phyloP scores from a whole-genome alignment of 2,797 vertebrate genomes.

The Podarcis siculus region DNA sequence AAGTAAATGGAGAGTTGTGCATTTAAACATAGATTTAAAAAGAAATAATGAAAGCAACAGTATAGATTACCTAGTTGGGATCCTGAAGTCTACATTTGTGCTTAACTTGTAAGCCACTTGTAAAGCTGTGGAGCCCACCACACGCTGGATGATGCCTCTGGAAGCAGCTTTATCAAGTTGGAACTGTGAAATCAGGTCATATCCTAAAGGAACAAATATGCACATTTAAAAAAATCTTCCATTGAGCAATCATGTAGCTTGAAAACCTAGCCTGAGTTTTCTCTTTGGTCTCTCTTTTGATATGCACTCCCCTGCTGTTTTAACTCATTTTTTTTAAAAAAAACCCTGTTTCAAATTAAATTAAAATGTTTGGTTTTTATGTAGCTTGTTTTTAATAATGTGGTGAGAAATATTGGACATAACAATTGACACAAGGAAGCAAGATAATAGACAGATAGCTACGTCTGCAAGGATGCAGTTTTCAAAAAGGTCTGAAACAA shows the following conservation, averaged over 20 bases:
- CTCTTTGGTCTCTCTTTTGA: not conserved
- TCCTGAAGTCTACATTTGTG: slow-evolving; percentile 86
- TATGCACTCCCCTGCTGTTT: not conserved
- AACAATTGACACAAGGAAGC: not conserved
- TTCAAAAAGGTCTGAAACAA: not conserved
- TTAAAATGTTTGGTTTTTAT: not conserved
- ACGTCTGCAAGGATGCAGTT: not conserved
- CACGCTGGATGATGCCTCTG: slow-evolving; percentile 81
- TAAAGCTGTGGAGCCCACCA: slow-evolving; percentile 82
- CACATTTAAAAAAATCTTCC: not conserved
- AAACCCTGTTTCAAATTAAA: not conserved
- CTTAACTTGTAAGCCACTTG: slow-evolving; percentile 86
- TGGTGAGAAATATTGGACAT: not conserved
- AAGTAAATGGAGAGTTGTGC: not conserved
- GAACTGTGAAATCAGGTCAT: slow-evolving; percentile 92
- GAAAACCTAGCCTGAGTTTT: not conserved
- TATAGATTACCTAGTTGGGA: slow-evolving; percentile 85
- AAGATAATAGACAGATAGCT: not conserved
- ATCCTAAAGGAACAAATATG: slow-evolving; percentile 74
- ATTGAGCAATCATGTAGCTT: not conserved
- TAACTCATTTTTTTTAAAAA: not conserved
- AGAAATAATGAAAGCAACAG: not conserved
- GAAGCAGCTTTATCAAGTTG: slow-evolving; percentile 88
- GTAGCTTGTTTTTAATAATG: not conserved
- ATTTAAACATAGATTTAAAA: not conserved